Evolutionary conservation across 2,113 vertebrate genomes (phyloP).

Genomic region (Poeciliopsis retropinna): DNA sequence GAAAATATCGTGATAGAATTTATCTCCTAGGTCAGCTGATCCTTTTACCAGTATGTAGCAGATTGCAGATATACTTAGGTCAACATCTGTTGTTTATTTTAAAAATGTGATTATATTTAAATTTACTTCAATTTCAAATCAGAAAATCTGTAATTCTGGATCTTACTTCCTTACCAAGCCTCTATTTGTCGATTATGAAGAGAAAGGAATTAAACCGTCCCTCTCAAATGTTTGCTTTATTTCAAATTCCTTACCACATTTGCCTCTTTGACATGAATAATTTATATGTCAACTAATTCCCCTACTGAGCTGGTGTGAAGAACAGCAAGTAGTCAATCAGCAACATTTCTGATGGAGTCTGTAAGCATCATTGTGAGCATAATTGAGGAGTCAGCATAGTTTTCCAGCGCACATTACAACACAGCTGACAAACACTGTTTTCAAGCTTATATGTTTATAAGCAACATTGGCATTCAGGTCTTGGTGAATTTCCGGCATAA

Average conservation of each 20-base stretch:
- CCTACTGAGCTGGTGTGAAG: constrained; percentile 14
- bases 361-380: constrained; percentile 48
- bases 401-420: constrained; percentile 13
- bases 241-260: background rate
- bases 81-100: too few relatives aligned
- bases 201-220: too few relatives aligned
- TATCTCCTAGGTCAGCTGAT: too few relatives aligned
- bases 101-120: too few relatives aligned
- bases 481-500: constrained; percentile 22
- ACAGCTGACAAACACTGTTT: constrained; percentile 24
- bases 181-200: too few relatives aligned
- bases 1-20: too few relatives aligned
- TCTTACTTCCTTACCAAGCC: background rate
- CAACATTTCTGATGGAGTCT: constrained; percentile 55
- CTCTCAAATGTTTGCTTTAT: constrained; percentile 2
- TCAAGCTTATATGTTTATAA: constrained; percentile 24
- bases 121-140: too few relatives aligned
- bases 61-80: too few relatives aligned
- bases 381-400: constrained; percentile 51
- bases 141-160: background rate
- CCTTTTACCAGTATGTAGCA: too few relatives aligned
- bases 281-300: constrained; percentile 23
- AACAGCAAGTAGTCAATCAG: constrained; percentile 34
- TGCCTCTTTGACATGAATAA: constrained; percentile 9
- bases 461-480: constrained; percentile 52